A percentile compares a stretch with the other conserved stretches of the same genome.
These are phyloP conservation scores for Acromyrmex heyeri DNA, from an alignment of 1,140 invertebrate species.

Conservation along the genomic window DNA sequence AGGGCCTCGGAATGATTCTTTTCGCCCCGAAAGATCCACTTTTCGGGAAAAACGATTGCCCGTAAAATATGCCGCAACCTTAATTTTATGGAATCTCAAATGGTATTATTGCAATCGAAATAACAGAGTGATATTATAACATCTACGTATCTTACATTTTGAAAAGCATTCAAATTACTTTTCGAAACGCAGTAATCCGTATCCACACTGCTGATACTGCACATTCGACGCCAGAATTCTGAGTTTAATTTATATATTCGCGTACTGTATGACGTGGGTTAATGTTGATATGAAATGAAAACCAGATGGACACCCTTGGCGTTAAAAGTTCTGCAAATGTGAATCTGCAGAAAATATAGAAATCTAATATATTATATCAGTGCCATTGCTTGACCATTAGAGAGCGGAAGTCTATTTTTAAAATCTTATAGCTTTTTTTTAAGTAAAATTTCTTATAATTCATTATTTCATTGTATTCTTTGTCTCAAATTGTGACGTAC, in stretches of 20 bases:
- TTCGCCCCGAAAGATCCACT: slow-evolving; percentile 21
- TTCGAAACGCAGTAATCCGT: not conserved
- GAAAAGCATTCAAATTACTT: not conserved
- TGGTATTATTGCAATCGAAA: not conserved
- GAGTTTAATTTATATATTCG: not conserved
- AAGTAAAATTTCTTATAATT: no score
- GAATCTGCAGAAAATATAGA: not conserved
- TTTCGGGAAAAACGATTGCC: slow-evolving; percentile 26
- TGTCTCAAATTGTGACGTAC: no score
- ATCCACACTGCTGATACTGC: not conserved
- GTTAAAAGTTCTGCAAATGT: not conserved
- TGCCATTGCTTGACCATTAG: no score
- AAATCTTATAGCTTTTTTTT: no score
- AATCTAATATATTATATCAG: not conserved
- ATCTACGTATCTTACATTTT: not conserved
- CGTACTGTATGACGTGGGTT: not conserved
- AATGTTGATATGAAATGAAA: not conserved
- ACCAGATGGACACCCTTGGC: not conserved
- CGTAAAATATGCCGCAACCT: slow-evolving; percentile 15
- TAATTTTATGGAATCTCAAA: slow-evolving; percentile 18
- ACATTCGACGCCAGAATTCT: not conserved
- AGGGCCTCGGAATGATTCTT: slow-evolving; percentile 36
- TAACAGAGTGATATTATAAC: not conserved
- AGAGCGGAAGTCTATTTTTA: no score
- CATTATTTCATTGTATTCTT: no score